Evolutionary conservation across 1,140 invertebrate genomes (phyloP).

Genomic region (Phortica variegata): DNA sequence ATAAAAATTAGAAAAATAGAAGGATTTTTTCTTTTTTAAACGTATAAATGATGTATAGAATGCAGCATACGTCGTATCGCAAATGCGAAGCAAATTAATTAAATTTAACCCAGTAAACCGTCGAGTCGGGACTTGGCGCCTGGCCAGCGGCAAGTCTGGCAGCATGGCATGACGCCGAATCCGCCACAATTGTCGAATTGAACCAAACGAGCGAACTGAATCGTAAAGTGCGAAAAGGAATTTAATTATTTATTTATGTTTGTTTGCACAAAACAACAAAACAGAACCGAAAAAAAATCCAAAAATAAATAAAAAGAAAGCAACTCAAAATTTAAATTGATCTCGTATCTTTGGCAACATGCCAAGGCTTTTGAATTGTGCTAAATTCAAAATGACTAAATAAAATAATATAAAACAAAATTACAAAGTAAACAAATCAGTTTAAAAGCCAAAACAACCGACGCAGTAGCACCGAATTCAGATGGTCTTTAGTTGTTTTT

Average conservation of each 20-base stretch:
- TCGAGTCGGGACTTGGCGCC: constrained; percentile 32
- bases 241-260: constrained; percentile 48
- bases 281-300: constrained; percentile 22
- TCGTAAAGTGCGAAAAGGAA: constrained; percentile 41
- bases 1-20: too few species aligned
- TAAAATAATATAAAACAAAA: too few species aligned
- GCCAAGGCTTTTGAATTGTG: constrained; percentile 26
- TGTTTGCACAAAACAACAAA: constrained; percentile 6
- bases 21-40: too few species aligned
- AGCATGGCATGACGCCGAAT: constrained; percentile 9
- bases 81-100: constrained; percentile 52
- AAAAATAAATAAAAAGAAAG: too few species aligned
- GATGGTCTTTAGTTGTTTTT: too few species aligned
- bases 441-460: too few species aligned
- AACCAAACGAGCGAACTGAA: too few species aligned
- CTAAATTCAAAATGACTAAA: too few species aligned
- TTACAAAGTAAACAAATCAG: too few species aligned
- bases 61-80: too few species aligned
- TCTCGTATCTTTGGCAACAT: constrained; percentile 28
- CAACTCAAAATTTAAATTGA: constrained; percentile 41
- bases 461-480: too few species aligned
- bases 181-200: neutral
- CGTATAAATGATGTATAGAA: too few species aligned
- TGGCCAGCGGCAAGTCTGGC: constrained; percentile 13
- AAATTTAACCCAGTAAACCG: constrained; percentile 51